Conservation (phyloP, 2,113 vertebrate species). For the Apus apus region DNA sequence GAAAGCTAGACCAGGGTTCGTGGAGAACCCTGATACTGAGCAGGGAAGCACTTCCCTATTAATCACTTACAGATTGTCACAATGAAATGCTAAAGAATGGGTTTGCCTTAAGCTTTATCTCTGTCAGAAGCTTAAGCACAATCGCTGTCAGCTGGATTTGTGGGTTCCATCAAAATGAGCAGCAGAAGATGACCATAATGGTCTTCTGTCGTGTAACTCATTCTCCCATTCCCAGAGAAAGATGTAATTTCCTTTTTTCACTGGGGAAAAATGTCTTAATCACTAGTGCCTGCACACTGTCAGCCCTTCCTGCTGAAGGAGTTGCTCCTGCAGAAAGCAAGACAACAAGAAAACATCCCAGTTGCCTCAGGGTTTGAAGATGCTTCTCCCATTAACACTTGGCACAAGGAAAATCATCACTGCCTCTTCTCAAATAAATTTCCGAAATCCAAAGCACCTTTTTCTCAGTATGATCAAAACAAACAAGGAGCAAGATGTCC, state of each 20-base stretch:
- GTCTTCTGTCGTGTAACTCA: neutral
- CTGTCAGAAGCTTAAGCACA: neutral
- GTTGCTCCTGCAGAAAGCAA: neutral
- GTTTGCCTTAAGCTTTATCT: neutral
- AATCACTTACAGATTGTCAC: neutral
- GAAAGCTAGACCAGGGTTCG: neutral
- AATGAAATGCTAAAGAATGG: neutral
- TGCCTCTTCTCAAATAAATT: neutral
- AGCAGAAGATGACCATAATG: neutral
- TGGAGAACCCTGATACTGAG: neutral
- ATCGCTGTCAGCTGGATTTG: neutral
- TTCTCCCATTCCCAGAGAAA: conserved; percentile 1
- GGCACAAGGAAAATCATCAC: neutral
- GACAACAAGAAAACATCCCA: neutral
- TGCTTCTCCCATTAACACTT: neutral
- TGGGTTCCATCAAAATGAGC: neutral
- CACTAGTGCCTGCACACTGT: neutral
- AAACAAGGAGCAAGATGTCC: fast-evolving
- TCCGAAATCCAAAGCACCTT: neutral
- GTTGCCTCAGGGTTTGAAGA: neutral
- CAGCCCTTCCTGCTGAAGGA: neutral
- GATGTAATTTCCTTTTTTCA: neutral
- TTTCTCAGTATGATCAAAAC: neutral
- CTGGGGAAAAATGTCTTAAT: conserved; percentile 22
- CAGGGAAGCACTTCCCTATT: neutral